Conservation (phyloP, 2,797 vertebrate genomes). For the Glyptemys insculpta region DNA sequence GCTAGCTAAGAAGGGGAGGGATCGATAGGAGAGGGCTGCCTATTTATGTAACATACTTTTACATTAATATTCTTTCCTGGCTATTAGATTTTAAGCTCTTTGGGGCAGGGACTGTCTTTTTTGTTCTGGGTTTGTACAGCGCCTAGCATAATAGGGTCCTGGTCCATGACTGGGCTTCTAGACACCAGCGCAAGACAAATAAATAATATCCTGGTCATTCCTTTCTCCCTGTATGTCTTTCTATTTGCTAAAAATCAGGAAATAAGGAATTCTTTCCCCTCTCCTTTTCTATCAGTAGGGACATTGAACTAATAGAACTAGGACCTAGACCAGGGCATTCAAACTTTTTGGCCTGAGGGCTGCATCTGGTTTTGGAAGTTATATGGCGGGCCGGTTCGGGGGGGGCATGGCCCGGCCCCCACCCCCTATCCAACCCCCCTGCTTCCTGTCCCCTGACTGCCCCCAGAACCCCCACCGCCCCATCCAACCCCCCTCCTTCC, state of each 20-base stretch:
- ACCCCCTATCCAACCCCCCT: too few relatives aligned
- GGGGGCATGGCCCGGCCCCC: too few relatives aligned
- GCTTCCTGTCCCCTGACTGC: too few relatives aligned
- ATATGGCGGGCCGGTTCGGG: too few relatives aligned
- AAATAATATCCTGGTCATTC: neutral
- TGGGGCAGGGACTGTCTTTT: fast-evolving
- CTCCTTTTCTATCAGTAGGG: neutral
- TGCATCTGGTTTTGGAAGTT: too few relatives aligned
- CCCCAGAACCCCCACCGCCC: too few relatives aligned
- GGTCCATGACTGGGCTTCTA: neutral
- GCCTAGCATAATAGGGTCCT: fast-evolving
- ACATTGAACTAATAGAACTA: neutral
- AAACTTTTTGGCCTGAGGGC: too few relatives aligned
- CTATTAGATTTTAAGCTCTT: neutral
- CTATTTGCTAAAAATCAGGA: neutral
- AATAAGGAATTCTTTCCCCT: neutral
- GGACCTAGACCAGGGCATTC: neutral
- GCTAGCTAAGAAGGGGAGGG: fast-evolving
- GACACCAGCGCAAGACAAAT: neutral
- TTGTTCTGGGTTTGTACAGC: fast-evolving
- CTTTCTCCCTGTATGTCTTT: neutral
- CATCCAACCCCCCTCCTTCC: too few relatives aligned
- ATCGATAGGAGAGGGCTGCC: neutral
- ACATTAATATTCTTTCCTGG: neutral
- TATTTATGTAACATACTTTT: neutral